Conservation (phyloP, 2,797 vertebrate species). For the Pogonophryne albipinna region DNA sequence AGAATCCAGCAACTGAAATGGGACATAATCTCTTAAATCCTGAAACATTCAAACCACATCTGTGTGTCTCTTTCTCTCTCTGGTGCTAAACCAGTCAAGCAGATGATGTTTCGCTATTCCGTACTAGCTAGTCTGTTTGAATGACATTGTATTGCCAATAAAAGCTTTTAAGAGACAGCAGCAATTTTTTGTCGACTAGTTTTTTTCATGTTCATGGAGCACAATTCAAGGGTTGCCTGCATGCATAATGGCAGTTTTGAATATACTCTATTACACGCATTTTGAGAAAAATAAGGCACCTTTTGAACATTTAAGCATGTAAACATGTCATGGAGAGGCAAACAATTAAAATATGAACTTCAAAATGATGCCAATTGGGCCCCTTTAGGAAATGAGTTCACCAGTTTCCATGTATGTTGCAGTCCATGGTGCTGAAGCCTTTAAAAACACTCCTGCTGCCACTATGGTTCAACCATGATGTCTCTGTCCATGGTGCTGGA, state of each 20-base stretch:
- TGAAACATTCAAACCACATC: slow-evolving; percentile 44
- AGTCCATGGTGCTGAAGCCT: slow-evolving; percentile 11
- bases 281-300: background rate
- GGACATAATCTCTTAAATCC: slow-evolving; percentile 30
- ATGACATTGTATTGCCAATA: too few species aligned
- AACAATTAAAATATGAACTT: too few species aligned
- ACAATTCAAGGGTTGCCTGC: background rate
- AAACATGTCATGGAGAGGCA: too few species aligned
- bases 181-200: too few species aligned
- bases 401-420: background rate
- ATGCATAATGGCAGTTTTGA: background rate
- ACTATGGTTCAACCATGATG: background rate
- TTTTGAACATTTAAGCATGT: too few species aligned
- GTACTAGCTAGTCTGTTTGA: background rate
- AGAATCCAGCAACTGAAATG: slow-evolving; percentile 42
- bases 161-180: too few species aligned
- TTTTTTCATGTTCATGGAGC: too few species aligned
- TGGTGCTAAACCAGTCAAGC: slow-evolving; percentile 19
- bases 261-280: background rate
- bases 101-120: slow-evolving; percentile 12
- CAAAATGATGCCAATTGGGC: too few species aligned
- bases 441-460: background rate
- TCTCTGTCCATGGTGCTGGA: slow-evolving; percentile 28
- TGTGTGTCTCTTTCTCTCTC: background rate
- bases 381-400: too few species aligned